These are phyloP conservation scores for Hypothenemus hampei DNA, from an alignment of 1,140 invertebrate species.

Conservation along the genomic window DNA sequence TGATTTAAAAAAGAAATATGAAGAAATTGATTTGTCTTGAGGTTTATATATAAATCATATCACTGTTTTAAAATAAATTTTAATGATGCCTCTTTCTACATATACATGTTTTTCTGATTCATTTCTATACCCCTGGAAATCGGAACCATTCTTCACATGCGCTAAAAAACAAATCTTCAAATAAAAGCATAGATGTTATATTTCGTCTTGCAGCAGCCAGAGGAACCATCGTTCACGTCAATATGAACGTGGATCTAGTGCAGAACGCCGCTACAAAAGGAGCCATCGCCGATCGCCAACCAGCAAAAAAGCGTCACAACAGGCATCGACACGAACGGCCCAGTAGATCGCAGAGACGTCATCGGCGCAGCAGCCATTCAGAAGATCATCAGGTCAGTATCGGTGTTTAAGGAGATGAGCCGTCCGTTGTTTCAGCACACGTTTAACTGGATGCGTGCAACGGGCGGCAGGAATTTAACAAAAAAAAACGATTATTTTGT, in stretches of 20 bases:
- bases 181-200: no score
- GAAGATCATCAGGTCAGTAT: conserved; percentile 45
- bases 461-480: no score
- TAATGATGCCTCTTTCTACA: no score
- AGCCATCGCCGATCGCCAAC: conserved; percentile 58
- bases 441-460: no score
- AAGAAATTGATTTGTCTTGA: conserved; percentile 26
- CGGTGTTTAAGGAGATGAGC: conserved; percentile 19
- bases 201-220: conserved; percentile 51
- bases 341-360: conserved; percentile 39
- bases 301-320: conserved; percentile 50
- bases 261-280: conserved; percentile 58
- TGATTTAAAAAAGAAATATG: conserved; percentile 54
- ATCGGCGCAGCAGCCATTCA: conserved; percentile 38
- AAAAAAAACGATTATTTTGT: no score
- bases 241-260: conserved; percentile 56
- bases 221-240: conserved; percentile 55
- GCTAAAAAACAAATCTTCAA: no score
- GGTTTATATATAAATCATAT: no score
- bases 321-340: conserved; percentile 31
- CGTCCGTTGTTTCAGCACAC: neutral
- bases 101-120: no score
- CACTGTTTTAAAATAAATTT: no score
- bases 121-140: no score
- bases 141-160: no score